Percentiles rank a stretch among this genome's conserved stretches.
Evolutionary conservation across 2,888 invertebrate species (phyloP).

Genomic region (Isotomurus palustris): DNA sequence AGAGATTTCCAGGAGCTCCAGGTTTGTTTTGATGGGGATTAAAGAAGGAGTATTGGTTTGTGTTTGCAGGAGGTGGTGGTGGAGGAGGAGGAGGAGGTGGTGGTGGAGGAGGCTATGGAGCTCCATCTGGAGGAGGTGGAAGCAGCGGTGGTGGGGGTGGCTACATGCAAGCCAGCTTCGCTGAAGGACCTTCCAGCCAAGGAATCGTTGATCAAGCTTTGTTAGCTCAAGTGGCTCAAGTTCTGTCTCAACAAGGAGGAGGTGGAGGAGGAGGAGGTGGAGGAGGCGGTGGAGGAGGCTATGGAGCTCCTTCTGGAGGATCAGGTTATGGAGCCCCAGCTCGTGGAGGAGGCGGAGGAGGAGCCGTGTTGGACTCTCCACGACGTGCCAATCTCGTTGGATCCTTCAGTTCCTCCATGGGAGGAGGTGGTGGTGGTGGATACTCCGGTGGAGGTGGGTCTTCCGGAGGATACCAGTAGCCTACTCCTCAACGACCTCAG

Average conservation of each 20-base stretch:
- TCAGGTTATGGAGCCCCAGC: conserved; percentile 17
- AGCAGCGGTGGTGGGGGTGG: conserved; percentile 23
- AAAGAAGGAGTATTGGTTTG: not conserved
- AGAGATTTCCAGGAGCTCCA: not conserved
- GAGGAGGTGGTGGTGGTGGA: conserved; percentile 31
- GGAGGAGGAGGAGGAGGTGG: conserved; percentile 24
- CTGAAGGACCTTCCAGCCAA: conserved; percentile 31
- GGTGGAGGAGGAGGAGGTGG: conserved; percentile 32
- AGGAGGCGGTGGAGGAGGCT: conserved; percentile 10
- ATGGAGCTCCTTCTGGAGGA: conserved; percentile 15
- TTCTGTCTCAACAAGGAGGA: conserved; percentile 34
- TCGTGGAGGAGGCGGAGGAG: conserved; percentile 23
- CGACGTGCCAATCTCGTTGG: conserved; percentile 23
- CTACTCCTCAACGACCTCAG: too few species aligned
- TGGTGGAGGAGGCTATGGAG: conserved; percentile 24
- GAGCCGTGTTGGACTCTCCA: conserved; percentile 20
- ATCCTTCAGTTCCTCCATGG: conserved; percentile 19
- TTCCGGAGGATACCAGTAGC: conserved; percentile 7
- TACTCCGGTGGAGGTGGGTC: conserved; percentile 17
- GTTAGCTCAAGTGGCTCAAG: conserved; percentile 36
- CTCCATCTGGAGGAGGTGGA: conserved; percentile 3
- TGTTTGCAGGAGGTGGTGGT: not conserved
- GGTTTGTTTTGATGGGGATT: not conserved
- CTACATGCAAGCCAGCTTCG: conserved; percentile 29
- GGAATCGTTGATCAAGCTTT: conserved; percentile 36